Conservation (phyloP, 2,888 invertebrate species). For the Gari tellinella region DNA sequence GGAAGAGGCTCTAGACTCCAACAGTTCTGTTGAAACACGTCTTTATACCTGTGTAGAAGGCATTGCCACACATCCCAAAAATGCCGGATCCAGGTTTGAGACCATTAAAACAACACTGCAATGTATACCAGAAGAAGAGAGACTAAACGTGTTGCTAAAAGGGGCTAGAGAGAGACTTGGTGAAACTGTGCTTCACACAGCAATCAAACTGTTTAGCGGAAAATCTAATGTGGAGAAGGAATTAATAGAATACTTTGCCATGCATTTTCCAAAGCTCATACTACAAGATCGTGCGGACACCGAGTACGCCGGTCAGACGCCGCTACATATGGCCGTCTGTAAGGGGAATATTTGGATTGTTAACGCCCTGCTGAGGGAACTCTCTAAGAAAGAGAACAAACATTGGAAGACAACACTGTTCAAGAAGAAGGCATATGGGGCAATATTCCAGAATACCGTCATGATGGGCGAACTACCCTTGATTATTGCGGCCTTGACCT, state of each 20-base stretch:
- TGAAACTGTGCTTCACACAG: conserved; percentile 49
- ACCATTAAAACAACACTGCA: no score
- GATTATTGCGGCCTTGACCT: conserved; percentile 62
- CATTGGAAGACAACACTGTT: conserved; percentile 39
- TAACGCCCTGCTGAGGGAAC: conserved; percentile 23
- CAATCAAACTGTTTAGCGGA: conserved; percentile 28
- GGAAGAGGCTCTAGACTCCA: no score
- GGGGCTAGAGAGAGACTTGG: conserved; percentile 8
- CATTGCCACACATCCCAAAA: no score
- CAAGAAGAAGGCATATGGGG: conserved; percentile 44
- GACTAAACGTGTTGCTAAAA: no score
- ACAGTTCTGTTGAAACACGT: no score
- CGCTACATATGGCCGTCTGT: conserved; percentile 63
- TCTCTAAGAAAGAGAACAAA: conserved; percentile 25
- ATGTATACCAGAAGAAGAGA: no score
- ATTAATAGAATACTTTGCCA: conserved; percentile 21
- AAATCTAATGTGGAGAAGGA: conserved; percentile 15
- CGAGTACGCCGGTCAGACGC: conserved; percentile 62
- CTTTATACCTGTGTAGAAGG: no score
- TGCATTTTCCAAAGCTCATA: conserved; percentile 42
- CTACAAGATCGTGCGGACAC: conserved; percentile 42
- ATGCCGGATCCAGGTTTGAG: no score
- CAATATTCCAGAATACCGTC: conserved; percentile 61
- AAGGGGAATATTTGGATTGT: conserved; percentile 56
- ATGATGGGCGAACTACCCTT: conserved; percentile 69